Evolutionary conservation across 2,113 vertebrate genomes (phyloP), one percentile per base, ranked within the genome.

Genomic region (Limnothrissa miodon): DNA sequence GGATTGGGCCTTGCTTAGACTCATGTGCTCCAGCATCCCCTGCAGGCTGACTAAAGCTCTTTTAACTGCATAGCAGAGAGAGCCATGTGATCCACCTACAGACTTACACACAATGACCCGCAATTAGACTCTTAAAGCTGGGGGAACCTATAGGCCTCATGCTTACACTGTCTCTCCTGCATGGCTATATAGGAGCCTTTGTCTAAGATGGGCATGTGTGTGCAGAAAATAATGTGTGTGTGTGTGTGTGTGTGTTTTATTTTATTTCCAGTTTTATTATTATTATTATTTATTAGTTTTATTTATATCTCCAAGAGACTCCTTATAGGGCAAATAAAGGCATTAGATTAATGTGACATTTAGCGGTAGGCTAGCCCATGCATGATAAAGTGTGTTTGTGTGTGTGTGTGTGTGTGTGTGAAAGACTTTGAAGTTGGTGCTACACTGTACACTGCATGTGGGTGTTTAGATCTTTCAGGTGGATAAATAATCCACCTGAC

Each of bases 241-340:
- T 66, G 25, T 66, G 59, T 33, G 25, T 66, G 59, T 66, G 59
- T 66, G 59, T 66, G 59, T 66, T 29, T n/a, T n/a, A n/a, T n/a
- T n/a, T n/a, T n/a, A n/a, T n/a, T n/a, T n/a, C n/a, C n/a, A n/a
- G n/a, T n/a, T n/a, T n/a, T n/a, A n/a, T n/a, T n/a, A n/a, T n/a
- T n/a, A n/a, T n/a, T n/a, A n/a, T n/a, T n/a, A n/a, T n/a, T n/a
- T n/a, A n/a, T n/a, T n/a, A n/a, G n/a, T n/a, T n/a, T n/a, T n/a
- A n/a, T n/a, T n/a, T n/a, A 6, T 36, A 39, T 74, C 51, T 56
- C 51, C 21, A 19, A 56, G 19, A 23, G 4, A 56, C 21, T 56
- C 51, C 51, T 56, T 56, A 56, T 56, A 23, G 51, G 51, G 19
- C 5, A 6, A 56, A 56, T 56, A 23, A 23, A 3, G 21, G 51